A percentile compares a stretch with the other conserved stretches of the same genome.
Conservation (phyloP, 2,113 vertebrate genomes). For the Sander lucioperca region DNA sequence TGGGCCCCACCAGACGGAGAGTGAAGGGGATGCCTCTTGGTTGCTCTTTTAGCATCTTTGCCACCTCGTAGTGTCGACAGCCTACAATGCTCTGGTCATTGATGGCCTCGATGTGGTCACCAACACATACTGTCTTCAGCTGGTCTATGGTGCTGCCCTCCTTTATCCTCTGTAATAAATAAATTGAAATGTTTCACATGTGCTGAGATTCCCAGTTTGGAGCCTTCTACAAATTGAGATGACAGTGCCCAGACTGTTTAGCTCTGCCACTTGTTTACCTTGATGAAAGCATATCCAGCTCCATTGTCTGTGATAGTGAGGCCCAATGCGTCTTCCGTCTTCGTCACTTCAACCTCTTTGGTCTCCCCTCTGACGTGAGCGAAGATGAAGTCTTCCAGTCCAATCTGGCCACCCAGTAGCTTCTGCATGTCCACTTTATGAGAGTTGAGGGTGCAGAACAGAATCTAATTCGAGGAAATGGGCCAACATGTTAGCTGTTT, state of each 20-base stretch:
- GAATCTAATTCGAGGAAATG: conserved; percentile 84
- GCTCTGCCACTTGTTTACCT: conserved; percentile 80
- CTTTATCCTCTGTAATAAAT: conserved; percentile 90
- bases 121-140: conserved; percentile 90
- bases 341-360: conserved; percentile 96
- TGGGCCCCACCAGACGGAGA: conserved; percentile 93
- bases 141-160: conserved; percentile 94
- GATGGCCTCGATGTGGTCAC: conserved; percentile 97
- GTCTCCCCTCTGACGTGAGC: conserved; percentile 95
- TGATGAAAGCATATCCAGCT: conserved; percentile 96
- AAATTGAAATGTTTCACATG: neutral
- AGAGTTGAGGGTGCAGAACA: conserved; percentile 98
- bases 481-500: neutral
- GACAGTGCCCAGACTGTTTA: neutral
- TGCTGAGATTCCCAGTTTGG: neutral
- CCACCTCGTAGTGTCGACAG: conserved; percentile 97
- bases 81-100: conserved; percentile 98
- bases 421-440: conserved; percentile 99
- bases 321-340: conserved; percentile 95
- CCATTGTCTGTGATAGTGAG: conserved; percentile 98
- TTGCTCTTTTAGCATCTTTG: conserved; percentile 97
- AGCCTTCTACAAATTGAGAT: neutral
- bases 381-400: conserved; percentile 97
- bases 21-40: conserved; percentile 91
- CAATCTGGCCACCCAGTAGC: conserved; percentile 96